Evolutionary conservation across 2,888 invertebrate genomes (phyloP).

Genomic region (Pantelozetes paolii): DNA sequence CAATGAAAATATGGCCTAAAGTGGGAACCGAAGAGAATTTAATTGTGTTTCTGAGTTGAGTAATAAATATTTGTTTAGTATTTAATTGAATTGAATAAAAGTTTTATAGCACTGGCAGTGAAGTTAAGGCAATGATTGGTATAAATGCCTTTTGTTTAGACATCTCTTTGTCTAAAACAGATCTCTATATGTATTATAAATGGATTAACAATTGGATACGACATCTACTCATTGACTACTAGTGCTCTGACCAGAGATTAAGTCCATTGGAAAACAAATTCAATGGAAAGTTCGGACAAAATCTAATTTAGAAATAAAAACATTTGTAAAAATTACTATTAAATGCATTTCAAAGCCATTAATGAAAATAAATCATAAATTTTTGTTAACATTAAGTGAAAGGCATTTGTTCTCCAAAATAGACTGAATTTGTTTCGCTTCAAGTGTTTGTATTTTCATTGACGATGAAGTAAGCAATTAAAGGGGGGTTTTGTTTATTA

Average conservation of each 20-base stretch:
- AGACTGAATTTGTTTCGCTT: neutral
- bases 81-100: neutral
- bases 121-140: neutral
- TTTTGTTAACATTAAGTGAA: neutral
- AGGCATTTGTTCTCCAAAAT: neutral
- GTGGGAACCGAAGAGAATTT: neutral
- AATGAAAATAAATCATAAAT: neutral
- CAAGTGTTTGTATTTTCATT: neutral
- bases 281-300: neutral
- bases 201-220: neutral
- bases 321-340: neutral
- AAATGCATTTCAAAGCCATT: neutral
- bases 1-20: too few relatives aligned
- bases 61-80: neutral
- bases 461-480: conserved; percentile 8
- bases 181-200: too few relatives aligned
- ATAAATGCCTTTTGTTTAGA: neutral
- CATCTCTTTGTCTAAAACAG: neutral
- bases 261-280: too few relatives aligned
- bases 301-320: neutral
- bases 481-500: neutral
- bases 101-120: neutral
- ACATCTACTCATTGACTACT: neutral
- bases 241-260: neutral
- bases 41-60: neutral